A percentile compares a stretch with the other conserved stretches of the same genome.
Conservation (phyloP, 2,113 vertebrate species). For the Engraulis encrasicolus region DNA sequence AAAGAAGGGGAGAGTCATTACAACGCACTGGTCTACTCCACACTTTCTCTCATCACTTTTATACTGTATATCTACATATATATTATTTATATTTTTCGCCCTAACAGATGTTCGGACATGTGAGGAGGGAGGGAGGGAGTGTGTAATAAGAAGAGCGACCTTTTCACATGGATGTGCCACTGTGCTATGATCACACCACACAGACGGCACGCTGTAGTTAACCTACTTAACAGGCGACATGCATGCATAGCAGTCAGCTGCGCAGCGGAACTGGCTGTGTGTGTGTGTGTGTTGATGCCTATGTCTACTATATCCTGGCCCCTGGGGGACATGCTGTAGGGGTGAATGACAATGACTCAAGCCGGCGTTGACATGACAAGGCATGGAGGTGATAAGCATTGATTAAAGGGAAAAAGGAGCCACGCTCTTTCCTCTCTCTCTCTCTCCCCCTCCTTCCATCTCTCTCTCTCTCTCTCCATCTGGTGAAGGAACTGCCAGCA, state of each 20-base stretch:
- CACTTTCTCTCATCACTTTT: background rate
- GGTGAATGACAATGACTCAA: background rate
- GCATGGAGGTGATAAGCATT: background rate
- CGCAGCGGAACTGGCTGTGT: too few species aligned
- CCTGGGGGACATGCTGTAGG: background rate
- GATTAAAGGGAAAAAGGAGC: background rate
- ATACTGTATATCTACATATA: background rate
- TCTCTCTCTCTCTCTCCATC: background rate
- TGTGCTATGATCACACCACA: too few species aligned
- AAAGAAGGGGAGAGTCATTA: background rate
- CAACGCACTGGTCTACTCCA: conserved; percentile 34
- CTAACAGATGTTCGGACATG: background rate
- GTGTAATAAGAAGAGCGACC: too few species aligned
- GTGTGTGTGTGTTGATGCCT: background rate
- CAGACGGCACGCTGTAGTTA: too few species aligned
- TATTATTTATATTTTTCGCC: too few species aligned
- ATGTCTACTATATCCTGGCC: background rate
- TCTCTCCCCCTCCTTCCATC: background rate
- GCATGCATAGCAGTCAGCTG: too few species aligned
- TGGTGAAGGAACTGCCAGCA: background rate
- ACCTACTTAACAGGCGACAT: too few species aligned
- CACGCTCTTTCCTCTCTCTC: background rate
- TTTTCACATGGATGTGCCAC: too few species aligned
- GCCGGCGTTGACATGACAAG: background rate
- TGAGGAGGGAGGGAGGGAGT: too few species aligned